A percentile compares a stretch with the other conserved stretches of the same genome.
Evolutionary conservation across 2,888 invertebrate genomes (phyloP).

Genomic region (Rotaria socialis): DNA sequence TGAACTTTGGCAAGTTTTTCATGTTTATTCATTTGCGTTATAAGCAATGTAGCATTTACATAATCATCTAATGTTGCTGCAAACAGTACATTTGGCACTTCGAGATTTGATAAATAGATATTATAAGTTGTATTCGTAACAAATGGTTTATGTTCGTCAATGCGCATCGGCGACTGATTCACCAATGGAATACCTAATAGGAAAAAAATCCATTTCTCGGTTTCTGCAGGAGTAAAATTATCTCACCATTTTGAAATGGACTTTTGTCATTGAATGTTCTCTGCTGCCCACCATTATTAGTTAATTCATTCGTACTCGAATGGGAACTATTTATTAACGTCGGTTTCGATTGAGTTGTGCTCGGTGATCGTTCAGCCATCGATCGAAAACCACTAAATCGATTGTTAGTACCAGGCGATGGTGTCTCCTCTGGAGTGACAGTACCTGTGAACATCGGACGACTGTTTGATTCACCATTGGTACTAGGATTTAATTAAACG

Average conservation of each 20-base stretch:
- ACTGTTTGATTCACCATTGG: not conserved
- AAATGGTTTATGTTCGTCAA: not conserved
- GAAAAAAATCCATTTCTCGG: not conserved
- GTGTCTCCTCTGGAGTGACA: not conserved
- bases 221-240: not conserved
- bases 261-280: not conserved
- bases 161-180: not conserved
- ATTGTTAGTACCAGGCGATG: not conserved
- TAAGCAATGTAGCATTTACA: constrained; percentile 7
- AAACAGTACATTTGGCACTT: not conserved
- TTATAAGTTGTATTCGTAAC: not conserved
- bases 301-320: not conserved
- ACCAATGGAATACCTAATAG: not conserved
- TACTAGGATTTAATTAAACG: too few species aligned
- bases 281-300: not conserved
- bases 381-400: not conserved
- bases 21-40: constrained; percentile 10
- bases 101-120: constrained; percentile 14
- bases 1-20: not conserved
- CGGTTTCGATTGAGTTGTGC: not conserved
- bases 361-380: not conserved
- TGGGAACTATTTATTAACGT: not conserved
- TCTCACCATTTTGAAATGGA: not conserved
- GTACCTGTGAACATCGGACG: not conserved
- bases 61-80: not conserved